Evolutionary conservation across 2,888 invertebrate species (phyloP).

Genomic region (Elgonia sp.): DNA sequence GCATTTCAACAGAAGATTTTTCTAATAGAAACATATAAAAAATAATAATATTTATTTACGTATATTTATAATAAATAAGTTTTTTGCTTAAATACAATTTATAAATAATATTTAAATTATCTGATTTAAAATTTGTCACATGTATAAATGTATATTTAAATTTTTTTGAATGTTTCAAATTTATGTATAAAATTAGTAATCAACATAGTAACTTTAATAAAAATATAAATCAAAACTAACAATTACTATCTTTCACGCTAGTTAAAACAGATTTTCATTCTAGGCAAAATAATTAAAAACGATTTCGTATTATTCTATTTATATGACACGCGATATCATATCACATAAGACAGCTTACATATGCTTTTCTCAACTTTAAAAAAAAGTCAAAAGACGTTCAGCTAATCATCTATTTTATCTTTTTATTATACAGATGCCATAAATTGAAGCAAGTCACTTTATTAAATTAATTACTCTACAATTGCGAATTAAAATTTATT

Average conservation of each 20-base stretch:
- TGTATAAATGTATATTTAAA: too few relatives aligned
- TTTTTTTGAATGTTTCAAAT: too few relatives aligned
- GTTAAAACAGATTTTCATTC: background rate
- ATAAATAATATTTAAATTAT: too few relatives aligned
- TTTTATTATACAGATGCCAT: background rate
- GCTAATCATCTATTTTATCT: slow-evolving; percentile 9
- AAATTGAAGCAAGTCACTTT: background rate
- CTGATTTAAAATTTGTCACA: too few relatives aligned
- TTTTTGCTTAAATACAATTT: too few relatives aligned
- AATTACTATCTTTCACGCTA: too few relatives aligned
- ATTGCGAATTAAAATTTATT: background rate
- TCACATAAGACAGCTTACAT: background rate
- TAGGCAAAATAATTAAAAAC: slow-evolving; percentile 30
- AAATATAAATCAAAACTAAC: background rate
- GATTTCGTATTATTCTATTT: slow-evolving; percentile 26
- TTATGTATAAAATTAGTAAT: too few relatives aligned
- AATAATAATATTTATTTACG: too few relatives aligned
- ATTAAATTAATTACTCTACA: background rate
- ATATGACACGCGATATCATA: slow-evolving; percentile 38
- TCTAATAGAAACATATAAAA: too few relatives aligned
- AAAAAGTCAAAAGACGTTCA: slow-evolving; percentile 18
- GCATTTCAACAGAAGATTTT: too few relatives aligned
- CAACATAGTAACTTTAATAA: background rate
- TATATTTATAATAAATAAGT: too few relatives aligned
- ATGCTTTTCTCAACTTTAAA: slow-evolving; percentile 6